Conservation (phyloP, 2,113 vertebrate species). For the Istiophorus platypterus region DNA sequence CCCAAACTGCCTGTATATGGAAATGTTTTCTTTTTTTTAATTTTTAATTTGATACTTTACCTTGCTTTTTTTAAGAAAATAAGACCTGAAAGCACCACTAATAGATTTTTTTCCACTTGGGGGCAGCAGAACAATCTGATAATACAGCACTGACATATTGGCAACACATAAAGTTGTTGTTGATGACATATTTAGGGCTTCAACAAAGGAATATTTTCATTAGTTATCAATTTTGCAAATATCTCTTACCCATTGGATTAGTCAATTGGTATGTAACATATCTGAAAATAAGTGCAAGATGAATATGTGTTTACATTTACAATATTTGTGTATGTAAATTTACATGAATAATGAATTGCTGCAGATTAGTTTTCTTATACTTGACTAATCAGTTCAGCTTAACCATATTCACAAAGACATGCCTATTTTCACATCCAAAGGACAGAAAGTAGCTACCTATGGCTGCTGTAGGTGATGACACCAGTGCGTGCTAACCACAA, state of each 20-base stretch:
- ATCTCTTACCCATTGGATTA: too few relatives aligned
- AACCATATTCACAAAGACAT: neutral
- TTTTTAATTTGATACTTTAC: neutral
- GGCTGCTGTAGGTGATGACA: neutral
- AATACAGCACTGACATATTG: too few relatives aligned
- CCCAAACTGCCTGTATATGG: too few relatives aligned
- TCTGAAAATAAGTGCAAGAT: neutral
- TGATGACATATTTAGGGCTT: neutral
- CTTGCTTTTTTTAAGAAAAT: neutral
- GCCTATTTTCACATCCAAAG: neutral
- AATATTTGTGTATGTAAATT: neutral
- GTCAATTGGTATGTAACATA: too few relatives aligned
- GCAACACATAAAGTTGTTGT: neutral
- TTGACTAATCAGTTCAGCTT: neutral
- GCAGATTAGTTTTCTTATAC: neutral
- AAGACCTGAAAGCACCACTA: neutral
- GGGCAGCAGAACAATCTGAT: neutral
- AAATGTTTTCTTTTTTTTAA: too few relatives aligned
- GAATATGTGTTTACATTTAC: neutral
- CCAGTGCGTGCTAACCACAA: too few relatives aligned
- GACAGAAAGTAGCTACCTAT: neutral
- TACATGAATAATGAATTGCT: neutral
- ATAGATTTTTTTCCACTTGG: neutral
- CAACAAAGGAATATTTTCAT: neutral
- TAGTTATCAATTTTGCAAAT: neutral